A percentile compares a stretch with the other conserved stretches of the same genome.
Conservation (phyloP, 2,797 vertebrate genomes). For the Pogonophryne albipinna region DNA sequence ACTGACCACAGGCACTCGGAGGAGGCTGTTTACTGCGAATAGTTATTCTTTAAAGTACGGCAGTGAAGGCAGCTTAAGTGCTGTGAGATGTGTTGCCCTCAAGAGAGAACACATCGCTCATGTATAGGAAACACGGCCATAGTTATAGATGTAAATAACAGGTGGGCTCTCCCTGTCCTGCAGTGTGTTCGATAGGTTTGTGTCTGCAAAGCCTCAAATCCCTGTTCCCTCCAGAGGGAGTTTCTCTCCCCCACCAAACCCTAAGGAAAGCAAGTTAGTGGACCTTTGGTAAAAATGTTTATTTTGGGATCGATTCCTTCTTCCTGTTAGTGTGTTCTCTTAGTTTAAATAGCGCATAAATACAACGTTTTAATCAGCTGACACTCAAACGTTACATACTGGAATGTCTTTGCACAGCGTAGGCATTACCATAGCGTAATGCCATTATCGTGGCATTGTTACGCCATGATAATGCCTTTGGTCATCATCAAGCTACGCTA, state of each 20-base stretch:
- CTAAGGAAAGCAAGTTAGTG: too few relatives aligned
- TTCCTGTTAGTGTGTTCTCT: too few relatives aligned
- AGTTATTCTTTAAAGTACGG: slow-evolving; percentile 51
- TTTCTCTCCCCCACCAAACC: too few relatives aligned
- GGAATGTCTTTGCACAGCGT: slow-evolving; percentile 1
- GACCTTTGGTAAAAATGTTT: too few relatives aligned
- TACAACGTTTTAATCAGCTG: slow-evolving; percentile 3
- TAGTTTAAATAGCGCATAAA: not conserved
- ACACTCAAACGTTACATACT: not conserved
- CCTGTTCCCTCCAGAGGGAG: too few relatives aligned
- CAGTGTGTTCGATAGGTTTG: too few relatives aligned
- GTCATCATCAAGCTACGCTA: not conserved
- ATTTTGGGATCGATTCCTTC: not conserved
- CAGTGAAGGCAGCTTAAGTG: slow-evolving; percentile 43
- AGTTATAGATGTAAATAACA: too few relatives aligned
- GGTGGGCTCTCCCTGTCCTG: too few relatives aligned
- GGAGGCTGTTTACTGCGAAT: slow-evolving; percentile 52
- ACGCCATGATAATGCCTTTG: not conserved
- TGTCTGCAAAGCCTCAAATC: too few relatives aligned
- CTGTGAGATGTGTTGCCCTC: slow-evolving; percentile 26
- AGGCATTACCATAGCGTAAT: not conserved
- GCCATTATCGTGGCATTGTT: slow-evolving; percentile 14
- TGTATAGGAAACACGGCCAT: not conserved
- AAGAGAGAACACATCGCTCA: slow-evolving; percentile 11
- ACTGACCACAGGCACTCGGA: slow-evolving; percentile 67